Base-by-base conservation (phyloP, 2,888 invertebrate species). In the Orthosia gothica region DNA sequence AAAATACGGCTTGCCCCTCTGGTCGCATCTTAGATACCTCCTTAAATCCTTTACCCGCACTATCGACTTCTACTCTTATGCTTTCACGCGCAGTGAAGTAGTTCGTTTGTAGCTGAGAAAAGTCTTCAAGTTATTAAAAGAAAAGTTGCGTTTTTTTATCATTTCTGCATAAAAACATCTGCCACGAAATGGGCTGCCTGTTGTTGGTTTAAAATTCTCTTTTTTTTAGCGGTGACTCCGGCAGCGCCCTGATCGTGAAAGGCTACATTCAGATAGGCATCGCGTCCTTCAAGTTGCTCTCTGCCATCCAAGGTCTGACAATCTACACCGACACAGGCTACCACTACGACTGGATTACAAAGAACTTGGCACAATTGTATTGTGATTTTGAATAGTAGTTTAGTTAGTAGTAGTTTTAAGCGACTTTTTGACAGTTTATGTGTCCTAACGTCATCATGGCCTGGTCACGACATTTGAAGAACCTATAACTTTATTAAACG, bases 201-300 rank as follows among this genome's bases (percentile, higher is more conserved):
- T 9, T 40, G 40, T 40, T 40, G 40, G 40, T 9, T 40, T 40
- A 40, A 40, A n/a, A 40, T 58, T 12, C n/a, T 18, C n/a, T 12
- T 32, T 58, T 58, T 18, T n/a, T 58, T 59, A 59, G 59, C 12
- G 59, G 59, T n/a, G n/a, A 20, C 7, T 45, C 40, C 59, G 59
- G 59, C 13, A 45, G 13, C 20, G 59, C 59, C 5, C 7, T 59
- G 40, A 5, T 59, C 5, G 59, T 59, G n/a, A 3, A n/a, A 5
- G 40, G 40, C 59, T 59, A 45, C 59, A 59, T 59, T 5, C 40
- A 59, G 20, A 20, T 45, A 13, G 59, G 40, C 20, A 2, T 59
- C 7, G n/a, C 7, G 5, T 59, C 20, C 59, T 59, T 7, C 20
- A 59, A 58, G 32, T 12, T 58, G 13, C 5, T 5, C 12, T 18